Base-by-base conservation (phyloP, 1,140 invertebrate species). In the Metopolophium dirhodum region DNA sequence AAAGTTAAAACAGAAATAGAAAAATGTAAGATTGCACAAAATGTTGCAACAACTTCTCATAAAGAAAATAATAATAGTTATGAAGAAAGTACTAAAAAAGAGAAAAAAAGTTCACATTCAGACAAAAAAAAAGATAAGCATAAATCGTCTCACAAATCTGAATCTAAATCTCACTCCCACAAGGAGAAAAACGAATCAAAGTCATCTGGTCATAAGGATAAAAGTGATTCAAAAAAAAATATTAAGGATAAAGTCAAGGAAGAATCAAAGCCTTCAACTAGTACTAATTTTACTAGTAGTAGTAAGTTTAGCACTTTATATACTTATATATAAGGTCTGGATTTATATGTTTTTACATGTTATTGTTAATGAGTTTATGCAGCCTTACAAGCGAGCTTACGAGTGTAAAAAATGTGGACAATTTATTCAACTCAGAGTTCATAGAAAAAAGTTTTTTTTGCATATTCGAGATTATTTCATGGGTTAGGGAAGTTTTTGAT, bases 41-140 rank as follows among this genome's bases (percentile, higher is more conserved):
- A 68, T 18, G 14, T 68, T 68, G 22, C 23, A 41, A 82, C 37
- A 92, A 85, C 23, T 3, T 51, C n/a, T 57, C 77, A 51, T 41
- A 47, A 7, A 83, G 47, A 82, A 83, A 41, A 93, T 92, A 37
- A n/a, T 41, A 41, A 86, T 14, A 18, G 54, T 49, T 35, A 22
- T 51, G 49, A 57, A 57, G 49, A 54, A 30, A 37, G 41, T 86
- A n/a, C 54, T 26, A 93, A 85, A 45, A 93, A 93, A 86, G 82
- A 86, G 26, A 93, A 93, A 51, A 93, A 93, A 93, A 83, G 82
- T 83, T 93, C 91, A 18, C 91, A 93, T 54, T 93, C 91, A 20
- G 49, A 93, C 41, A 85, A 82, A 86, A 93, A 93, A 57, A 93
- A 86, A 86, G 91, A 93, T 37, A 93, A 93, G 30, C 51, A 93